phyloP scores from a whole-genome alignment of 2,797 vertebrate species.

The Monodelphis domestica region DNA sequence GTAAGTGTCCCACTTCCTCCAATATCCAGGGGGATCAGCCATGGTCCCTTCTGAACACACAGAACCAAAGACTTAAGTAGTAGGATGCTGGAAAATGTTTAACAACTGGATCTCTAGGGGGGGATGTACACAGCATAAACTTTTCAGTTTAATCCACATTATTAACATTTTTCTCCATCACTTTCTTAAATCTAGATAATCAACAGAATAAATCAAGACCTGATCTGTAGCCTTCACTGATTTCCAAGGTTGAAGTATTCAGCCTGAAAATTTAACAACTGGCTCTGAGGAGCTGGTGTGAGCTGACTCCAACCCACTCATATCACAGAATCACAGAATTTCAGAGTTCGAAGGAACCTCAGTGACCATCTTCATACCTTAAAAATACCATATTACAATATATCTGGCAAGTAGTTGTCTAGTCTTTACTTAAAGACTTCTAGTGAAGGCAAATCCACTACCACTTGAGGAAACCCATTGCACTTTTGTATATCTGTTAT shows the following conservation, averaged over 20 bases:
- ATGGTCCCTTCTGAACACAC: background rate
- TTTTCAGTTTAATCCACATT: background rate
- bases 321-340: background rate
- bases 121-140: background rate
- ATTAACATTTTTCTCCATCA: background rate
- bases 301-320: background rate
- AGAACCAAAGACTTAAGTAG: background rate
- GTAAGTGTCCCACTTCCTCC: background rate
- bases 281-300: background rate
- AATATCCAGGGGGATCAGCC: background rate
- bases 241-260: background rate
- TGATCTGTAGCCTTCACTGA: background rate
- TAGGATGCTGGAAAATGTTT: background rate
- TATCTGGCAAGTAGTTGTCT: background rate
- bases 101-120: background rate
- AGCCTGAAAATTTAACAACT: background rate
- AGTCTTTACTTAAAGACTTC: background rate
- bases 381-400: background rate
- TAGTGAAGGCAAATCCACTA: background rate
- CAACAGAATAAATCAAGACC: background rate
- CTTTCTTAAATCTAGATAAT: background rate
- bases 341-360: background rate
- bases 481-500: background rate
- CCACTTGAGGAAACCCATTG: background rate
- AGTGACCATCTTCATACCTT: background rate